Evolutionary conservation across 23 tunicate species (phyloP).

Genomic region (Styela clava): DNA sequence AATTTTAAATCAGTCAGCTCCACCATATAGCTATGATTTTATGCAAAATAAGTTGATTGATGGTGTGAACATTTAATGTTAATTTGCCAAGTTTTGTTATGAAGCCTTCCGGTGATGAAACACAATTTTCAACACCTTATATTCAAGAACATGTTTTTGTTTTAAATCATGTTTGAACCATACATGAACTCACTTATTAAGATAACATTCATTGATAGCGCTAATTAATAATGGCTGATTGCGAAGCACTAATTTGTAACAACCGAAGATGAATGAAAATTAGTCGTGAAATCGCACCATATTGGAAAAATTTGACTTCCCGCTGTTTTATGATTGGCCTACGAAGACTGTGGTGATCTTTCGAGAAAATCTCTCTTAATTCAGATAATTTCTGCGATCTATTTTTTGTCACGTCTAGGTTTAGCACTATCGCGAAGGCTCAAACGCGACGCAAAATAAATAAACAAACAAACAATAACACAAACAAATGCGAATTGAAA

Average conservation of each 20-base stretch:
- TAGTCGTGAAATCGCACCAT: background rate
- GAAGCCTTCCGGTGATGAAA: no score
- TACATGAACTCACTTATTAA: no score
- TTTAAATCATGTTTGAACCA: no score
- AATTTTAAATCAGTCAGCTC: no score
- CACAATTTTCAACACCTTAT: no score
- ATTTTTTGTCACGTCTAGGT: background rate
- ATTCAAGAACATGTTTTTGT: no score
- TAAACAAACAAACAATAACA: background rate
- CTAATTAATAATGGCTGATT: background rate
- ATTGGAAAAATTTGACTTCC: background rate
- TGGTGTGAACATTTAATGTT: no score
- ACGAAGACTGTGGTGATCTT: background rate
- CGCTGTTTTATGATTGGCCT: background rate
- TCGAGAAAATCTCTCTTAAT: background rate
- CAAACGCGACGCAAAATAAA: background rate
- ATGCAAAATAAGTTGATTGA: no score
- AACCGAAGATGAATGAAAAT: background rate
- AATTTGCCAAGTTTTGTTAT: no score
- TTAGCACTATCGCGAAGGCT: background rate
- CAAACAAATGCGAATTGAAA: background rate
- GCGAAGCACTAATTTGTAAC: background rate
- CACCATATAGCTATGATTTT: no score
- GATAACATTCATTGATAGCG: background rate
- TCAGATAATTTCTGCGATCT: background rate